These are phyloP conservation scores for Mastacembelus armatus DNA, from an alignment of 2,797 vertebrate species.

Conservation along the genomic window DNA sequence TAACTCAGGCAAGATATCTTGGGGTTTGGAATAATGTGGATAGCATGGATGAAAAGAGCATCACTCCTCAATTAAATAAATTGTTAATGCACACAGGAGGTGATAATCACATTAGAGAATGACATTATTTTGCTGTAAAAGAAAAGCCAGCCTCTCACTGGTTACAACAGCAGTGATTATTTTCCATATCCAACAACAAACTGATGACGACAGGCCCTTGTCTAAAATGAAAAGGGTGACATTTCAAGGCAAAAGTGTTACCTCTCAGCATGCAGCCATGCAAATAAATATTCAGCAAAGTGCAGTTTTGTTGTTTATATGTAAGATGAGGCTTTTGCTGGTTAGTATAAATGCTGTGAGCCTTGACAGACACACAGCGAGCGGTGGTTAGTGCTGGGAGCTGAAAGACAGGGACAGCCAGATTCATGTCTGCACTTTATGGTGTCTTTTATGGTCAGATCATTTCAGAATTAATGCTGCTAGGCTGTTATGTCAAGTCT, in stretches of 20 bases:
- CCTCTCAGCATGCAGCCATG: slow-evolving; percentile 77
- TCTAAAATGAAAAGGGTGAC: slow-evolving; percentile 62
- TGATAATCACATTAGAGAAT: slow-evolving; percentile 53
- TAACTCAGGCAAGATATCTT: slow-evolving; percentile 19
- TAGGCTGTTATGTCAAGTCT: slow-evolving; percentile 43
- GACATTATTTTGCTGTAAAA: slow-evolving; percentile 47
- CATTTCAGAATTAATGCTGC: slow-evolving; percentile 49
- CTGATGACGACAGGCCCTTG: slow-evolving; percentile 42
- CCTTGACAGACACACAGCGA: slow-evolving; percentile 69
- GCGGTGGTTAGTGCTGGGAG: slow-evolving; percentile 76
- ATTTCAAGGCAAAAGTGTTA: slow-evolving; percentile 80
- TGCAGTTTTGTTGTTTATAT: slow-evolving; percentile 25
- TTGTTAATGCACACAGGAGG: slow-evolving; percentile 35
- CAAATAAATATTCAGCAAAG: slow-evolving; percentile 56
- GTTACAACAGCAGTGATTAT: slow-evolving; percentile 38
- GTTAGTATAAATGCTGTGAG: slow-evolving; percentile 70
- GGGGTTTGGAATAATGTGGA: slow-evolving; percentile 32
- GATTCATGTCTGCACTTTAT: slow-evolving; percentile 50
- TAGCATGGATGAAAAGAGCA: slow-evolving; percentile 21
- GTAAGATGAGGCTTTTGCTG: slow-evolving; percentile 51
- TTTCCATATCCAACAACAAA: slow-evolving; percentile 45
- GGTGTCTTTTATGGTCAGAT: slow-evolving; percentile 50
- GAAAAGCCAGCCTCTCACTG: slow-evolving; percentile 35
- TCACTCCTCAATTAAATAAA: slow-evolving; percentile 37
- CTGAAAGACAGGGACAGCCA: slow-evolving; percentile 64